phyloP scores from a whole-genome alignment of 1,140 invertebrate species.

The Bicyclus anynana region DNA sequence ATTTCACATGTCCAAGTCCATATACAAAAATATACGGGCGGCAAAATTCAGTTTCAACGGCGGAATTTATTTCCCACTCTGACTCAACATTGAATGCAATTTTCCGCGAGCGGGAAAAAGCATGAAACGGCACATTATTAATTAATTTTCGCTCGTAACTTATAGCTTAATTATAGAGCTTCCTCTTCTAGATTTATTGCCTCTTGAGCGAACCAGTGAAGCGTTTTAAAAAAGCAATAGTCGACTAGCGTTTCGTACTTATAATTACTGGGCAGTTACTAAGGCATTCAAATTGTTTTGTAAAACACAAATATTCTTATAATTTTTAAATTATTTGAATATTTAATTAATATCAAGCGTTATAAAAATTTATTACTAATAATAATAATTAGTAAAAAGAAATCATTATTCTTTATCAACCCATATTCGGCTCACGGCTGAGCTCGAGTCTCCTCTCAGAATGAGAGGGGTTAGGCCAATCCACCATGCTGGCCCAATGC shows the following conservation, averaged over 20 bases:
- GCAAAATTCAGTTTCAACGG: too few relatives aligned
- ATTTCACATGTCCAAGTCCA: too few relatives aligned
- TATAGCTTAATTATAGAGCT: constrained; percentile 9
- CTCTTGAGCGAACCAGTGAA: constrained; percentile 2
- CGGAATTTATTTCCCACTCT: not conserved
- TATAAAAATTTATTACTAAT: too few relatives aligned
- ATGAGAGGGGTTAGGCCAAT: too few relatives aligned
- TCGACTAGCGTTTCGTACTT: not conserved
- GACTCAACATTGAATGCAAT: constrained; percentile 8
- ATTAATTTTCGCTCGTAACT: constrained; percentile 8
- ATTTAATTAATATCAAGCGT: too few relatives aligned
- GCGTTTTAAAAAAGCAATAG: not conserved
- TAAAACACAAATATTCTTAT: too few relatives aligned
- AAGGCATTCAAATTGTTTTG: not conserved
- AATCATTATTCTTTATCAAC: too few relatives aligned
- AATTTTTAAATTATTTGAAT: too few relatives aligned
- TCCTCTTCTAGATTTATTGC: constrained; percentile 7
- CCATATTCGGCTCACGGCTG: too few relatives aligned
- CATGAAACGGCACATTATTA: constrained; percentile 10
- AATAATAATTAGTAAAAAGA: too few relatives aligned
- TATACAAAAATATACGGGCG: not conserved
- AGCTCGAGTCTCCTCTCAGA: too few relatives aligned
- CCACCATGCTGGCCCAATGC: too few relatives aligned
- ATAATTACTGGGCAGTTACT: not conserved
- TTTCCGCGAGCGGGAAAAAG: constrained; percentile 3